Evolutionary conservation across 2,113 vertebrate genomes (phyloP), one percentile per base, ranked within the genome.

Genomic region (Deroptyus accipitrinus): DNA sequence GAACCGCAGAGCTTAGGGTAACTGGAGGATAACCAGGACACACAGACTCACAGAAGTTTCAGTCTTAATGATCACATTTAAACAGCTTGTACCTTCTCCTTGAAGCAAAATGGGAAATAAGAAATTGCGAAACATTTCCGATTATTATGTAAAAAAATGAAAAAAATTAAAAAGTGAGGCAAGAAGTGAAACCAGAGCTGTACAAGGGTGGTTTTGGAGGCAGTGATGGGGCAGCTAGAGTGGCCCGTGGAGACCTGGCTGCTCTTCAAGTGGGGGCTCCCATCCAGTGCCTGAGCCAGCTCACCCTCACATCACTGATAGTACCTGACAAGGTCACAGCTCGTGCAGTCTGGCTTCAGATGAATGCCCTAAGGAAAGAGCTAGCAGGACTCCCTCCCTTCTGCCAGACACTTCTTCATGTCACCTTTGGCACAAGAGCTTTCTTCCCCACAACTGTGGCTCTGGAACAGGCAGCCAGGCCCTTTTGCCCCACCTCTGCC

Each of bases 271-370:
- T 2, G n/a, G 64, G 33, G 57, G 46, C 68, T 92, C 31, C 84
- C 84, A 67, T 0, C 11, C 54, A 30, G 37, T 11, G 35, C 70
- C 52, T 35, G 39, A 7, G 2, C 77, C 81, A 88, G 82, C 88
- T 83, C 77, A 88, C 54, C 39, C 88, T 94, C 4, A 2, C 9
- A 5, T 81, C n/a, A 6, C 89, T 96, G 94, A 95, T 87, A 80
- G 93, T 90, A 97, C 91, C 57, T 92, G 94, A 96, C 96, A 96
- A 95, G 96, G 91, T 64, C 17, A 0, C 63, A 90, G 84, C 76
- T 88, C 88, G 81, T 0, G 0, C 51, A 95, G 86, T 62, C 83
- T 73, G 62, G 88, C 82, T 94, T 69, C 86, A 95, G 91, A 95
- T 37, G 37, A 82, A 88, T 57, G 83, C 79, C 91, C 87, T 89